A percentile compares a stretch with the other conserved stretches of the same genome.
Evolutionary conservation across 2,797 vertebrate species (phyloP).

Genomic region (Chaenodraco wilsoni): DNA sequence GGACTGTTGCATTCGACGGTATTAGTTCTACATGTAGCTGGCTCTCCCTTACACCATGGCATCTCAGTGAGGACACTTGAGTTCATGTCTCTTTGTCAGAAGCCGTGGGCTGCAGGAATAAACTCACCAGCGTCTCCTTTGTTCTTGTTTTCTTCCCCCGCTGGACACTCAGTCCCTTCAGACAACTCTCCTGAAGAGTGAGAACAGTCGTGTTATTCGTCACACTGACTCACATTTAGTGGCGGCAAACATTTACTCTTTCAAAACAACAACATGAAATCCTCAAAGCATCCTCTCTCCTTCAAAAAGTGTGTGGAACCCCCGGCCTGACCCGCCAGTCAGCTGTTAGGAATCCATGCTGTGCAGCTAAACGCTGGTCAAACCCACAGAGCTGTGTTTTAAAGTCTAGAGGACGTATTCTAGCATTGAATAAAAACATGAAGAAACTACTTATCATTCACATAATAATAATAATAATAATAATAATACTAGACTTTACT

Average conservation of each 20-base stretch:
- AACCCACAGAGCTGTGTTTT: background rate
- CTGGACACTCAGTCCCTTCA: conserved; percentile 73
- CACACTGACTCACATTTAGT: background rate
- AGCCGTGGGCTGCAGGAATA: conserved; percentile 1
- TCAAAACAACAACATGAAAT: background rate
- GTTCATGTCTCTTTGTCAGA: conserved; percentile 1
- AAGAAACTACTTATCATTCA: background rate
- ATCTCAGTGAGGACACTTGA: background rate
- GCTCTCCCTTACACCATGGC: background rate
- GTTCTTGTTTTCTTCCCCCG: conserved; percentile 67
- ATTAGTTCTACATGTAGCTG: background rate
- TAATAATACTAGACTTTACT: too few relatives aligned
- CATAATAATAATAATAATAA: too few relatives aligned
- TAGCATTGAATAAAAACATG: background rate
- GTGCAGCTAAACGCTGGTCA: background rate
- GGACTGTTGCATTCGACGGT: background rate
- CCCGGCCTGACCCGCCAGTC: background rate
- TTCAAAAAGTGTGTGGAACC: background rate
- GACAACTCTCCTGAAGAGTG: conserved; percentile 77
- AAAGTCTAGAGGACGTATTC: background rate
- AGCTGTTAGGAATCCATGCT: background rate
- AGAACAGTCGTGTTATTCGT: background rate
- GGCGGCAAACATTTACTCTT: background rate
- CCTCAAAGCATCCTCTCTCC: background rate
- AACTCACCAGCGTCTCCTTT: conserved; percentile 74